Percentiles rank a stretch among this genome's conserved stretches.
These are phyloP conservation scores for Aplidium turbinatum DNA, from an alignment of 23 tunicate genomes.

Conservation along the genomic window DNA sequence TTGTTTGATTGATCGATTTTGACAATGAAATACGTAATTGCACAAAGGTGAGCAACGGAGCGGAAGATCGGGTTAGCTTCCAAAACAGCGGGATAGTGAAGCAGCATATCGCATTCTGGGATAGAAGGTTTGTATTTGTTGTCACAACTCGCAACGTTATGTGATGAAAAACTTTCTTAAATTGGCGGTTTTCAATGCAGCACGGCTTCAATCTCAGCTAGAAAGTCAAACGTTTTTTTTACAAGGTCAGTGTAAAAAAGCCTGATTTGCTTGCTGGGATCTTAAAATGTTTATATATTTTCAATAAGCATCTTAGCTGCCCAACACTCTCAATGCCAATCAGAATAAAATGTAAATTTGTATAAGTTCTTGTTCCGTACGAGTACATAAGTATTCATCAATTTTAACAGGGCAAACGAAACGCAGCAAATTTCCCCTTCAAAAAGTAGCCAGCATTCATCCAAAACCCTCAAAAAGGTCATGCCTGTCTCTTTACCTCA, in stretches of 20 bases:
- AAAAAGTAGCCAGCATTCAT: conserved; percentile 32
- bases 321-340: no score
- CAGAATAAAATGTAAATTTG: no score
- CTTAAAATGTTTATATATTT: no score
- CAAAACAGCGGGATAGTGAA: conserved; percentile 64
- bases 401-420: conserved; percentile 14
- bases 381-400: not conserved
- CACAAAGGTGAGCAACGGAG: conserved; percentile 36
- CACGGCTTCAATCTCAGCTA: no score
- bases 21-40: no score
- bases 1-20: no score
- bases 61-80: conserved; percentile 40
- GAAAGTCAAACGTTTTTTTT: no score
- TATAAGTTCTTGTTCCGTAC: no score
- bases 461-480: conserved; percentile 47
- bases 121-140: conserved; percentile 49
- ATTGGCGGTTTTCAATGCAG: not conserved
- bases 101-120: conserved; percentile 89
- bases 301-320: no score
- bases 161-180: not conserved
- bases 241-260: no score
- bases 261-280: no score
- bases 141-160: not conserved
- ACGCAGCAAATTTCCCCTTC: conserved; percentile 27
- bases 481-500: no score